Conservation (phyloP, 2,888 invertebrate genomes). For the Craniophora ligustri region DNA sequence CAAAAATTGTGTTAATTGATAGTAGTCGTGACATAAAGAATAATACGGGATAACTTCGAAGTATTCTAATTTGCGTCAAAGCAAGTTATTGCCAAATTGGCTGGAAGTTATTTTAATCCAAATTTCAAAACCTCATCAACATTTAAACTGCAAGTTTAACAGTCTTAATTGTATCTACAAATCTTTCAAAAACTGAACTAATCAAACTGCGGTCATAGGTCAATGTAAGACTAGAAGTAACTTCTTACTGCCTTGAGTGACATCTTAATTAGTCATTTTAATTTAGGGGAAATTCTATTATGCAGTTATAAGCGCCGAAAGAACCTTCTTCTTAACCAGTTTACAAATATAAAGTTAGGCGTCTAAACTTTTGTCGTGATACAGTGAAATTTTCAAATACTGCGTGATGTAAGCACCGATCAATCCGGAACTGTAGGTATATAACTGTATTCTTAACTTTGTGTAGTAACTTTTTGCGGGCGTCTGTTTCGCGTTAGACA, state of each 20-base stretch:
- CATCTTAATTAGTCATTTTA: conserved; percentile 4
- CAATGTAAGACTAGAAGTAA: conserved; percentile 31
- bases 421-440: conserved; percentile 26
- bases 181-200: conserved; percentile 10
- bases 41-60: background rate
- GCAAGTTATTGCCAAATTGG: background rate
- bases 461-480: conserved; percentile 35
- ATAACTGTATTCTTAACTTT: conserved; percentile 49
- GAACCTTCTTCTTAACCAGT: background rate
- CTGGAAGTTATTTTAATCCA: background rate
- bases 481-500: conserved; percentile 23
- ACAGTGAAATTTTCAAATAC: conserved; percentile 15
- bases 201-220: conserved; percentile 17
- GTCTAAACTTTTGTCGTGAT: conserved; percentile 3
- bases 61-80: background rate
- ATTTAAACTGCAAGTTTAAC: background rate
- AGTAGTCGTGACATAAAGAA: background rate
- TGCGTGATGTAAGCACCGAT: conserved; percentile 7
- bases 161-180: background rate
- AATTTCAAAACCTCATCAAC: background rate
- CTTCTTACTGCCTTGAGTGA: background rate
- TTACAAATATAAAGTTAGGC: background rate
- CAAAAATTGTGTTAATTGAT: background rate
- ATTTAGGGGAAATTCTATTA: background rate
- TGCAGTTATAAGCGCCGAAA: background rate